Base-by-base conservation (phyloP, 2,888 invertebrate species). In the Drosophila rellima region DNA sequence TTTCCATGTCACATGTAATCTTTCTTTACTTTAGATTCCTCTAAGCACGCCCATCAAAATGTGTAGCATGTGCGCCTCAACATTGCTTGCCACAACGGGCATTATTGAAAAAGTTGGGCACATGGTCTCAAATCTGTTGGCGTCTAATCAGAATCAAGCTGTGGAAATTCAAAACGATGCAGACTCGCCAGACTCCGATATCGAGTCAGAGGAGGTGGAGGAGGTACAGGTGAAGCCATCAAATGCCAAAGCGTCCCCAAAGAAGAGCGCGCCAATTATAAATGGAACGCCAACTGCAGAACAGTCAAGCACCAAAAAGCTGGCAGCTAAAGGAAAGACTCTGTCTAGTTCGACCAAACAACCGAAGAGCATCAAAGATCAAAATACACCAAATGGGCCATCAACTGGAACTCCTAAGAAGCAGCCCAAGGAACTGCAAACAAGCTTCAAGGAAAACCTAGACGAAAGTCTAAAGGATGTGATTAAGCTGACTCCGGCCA, bases 1-100 rank as follows among this genome's bases (percentile, higher is more conserved):
- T 45, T 40, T 4, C 10, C 15, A 59, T 44, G 11, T 54, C 31
- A 5, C 13, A 10, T 45, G 42, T 15, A 23, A n/a, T 29, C 11
- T 42, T 8, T 29, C 11, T 42, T 8, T 15, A 55, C 20, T 2
- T 1, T 8, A 81, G 81, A 50, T 82, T 33, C 71, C 81, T 0
- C 0, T 13, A 0, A 45, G 42, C 10, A 29, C 61, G 8, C 33
- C 40, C n/a, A 3, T 88, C 0, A 78, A 84, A 18, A 4, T 87
- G 5, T 82, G 82, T 42, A 47, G 57, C 31, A 4, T 71, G 4
- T 82, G 82, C 39, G 47, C 59, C 2, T 69, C 74, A 2, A 67
- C 52, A 0, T 29, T 88, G 18, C 47, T 64, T 20, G 37, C 52
- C 7, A 31, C 79, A 10, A 37, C 60, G 0, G 69, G 47, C 13